Evolutionary conservation across 2,797 vertebrate genomes (phyloP), one percentile per base, ranked within the genome.

Genomic region (Sebastes taczanowskii): DNA sequence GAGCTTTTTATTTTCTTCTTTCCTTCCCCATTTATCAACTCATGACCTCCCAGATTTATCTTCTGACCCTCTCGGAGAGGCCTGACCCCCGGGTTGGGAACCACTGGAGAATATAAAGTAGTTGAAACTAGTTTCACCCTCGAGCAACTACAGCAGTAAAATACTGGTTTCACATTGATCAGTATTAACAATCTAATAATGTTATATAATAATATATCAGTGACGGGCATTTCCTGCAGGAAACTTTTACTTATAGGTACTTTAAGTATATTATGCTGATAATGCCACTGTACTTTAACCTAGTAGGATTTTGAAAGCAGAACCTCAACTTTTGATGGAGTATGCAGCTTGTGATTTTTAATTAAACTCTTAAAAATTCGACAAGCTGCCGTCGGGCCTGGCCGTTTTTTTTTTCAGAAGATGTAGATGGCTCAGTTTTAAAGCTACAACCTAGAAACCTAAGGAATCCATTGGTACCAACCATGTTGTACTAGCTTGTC

Each of bases 401-500:
- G 35, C 5, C 11, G 2, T 38, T 38, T 16, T 18, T 46, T 46
- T 46, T 20, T 16, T 25, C 3, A 1, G 16, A 46, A 3, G 3
- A 18, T 46, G 42, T 18, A 46, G 6, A 3, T 7, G 42, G 42
- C 42, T 46, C 0, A 46, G 42, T 18, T 46, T 46, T 18, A 46
- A 18, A 46, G 16, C 42, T 46, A 46, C 6, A 46, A 46, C 14
- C 6, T 18, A 46, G 6, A 46, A 46, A 46, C 38, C 38, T 6
- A 42, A 42, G 38, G 14, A 42, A 42, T 42, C 14, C 38, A 42
- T 42, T 42, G 14, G 14, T 42, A 42, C 1, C 38, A 42, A 42
- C 38, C 38, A 42, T 7, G 42, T 18, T 0, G 0, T 46, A 46
- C 42, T 16, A 16, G 0, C 6, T 46, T 46, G 42, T 46, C 42